Percentiles rank a stretch among this genome's conserved stretches.
phyloP scores from a whole-genome alignment of 2,888 invertebrate genomes.

The Lochmaea crataegi region DNA sequence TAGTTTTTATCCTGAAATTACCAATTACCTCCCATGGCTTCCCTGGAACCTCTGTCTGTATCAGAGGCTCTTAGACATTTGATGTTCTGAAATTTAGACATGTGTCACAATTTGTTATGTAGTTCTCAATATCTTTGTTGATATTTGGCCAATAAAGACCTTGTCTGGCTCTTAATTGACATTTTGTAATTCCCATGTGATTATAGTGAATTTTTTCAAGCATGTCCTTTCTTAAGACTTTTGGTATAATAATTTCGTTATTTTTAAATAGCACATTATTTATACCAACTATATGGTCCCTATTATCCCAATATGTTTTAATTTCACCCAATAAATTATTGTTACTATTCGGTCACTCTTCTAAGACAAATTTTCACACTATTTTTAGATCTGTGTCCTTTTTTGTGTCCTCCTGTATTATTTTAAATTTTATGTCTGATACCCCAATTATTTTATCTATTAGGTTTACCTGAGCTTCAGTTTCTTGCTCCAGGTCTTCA shows the following conservation, averaged over 20 bases:
- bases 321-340: neutral
- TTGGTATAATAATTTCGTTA: conserved; percentile 10
- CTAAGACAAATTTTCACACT: conserved; percentile 17
- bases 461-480: conserved; percentile 24
- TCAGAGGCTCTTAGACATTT: conserved; percentile 25
- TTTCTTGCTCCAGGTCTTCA: conserved; percentile 19
- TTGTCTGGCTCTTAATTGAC: too few species aligned
- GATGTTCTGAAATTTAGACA: neutral
- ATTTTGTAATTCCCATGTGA: too few species aligned
- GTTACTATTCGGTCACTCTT: conserved; percentile 16
- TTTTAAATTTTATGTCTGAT: conserved; percentile 17
- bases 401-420: conserved; percentile 10
- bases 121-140: conserved; percentile 27
- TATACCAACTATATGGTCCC: conserved; percentile 14
- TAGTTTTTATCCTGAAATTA: too few species aligned
- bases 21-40: too few species aligned
- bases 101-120: conserved; percentile 7
- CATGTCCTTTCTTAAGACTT: conserved; percentile 14
- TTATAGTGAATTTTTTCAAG: conserved; percentile 1
- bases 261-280: conserved; percentile 14
- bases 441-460: conserved; percentile 17
- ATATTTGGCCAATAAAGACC: conserved; percentile 32
- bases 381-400: conserved; percentile 9
- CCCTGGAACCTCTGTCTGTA: neutral
- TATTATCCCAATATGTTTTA: conserved; percentile 5